These are phyloP conservation scores for Frieseomelitta varia DNA, from an alignment of 1,140 invertebrate genomes.

Conservation along the genomic window DNA sequence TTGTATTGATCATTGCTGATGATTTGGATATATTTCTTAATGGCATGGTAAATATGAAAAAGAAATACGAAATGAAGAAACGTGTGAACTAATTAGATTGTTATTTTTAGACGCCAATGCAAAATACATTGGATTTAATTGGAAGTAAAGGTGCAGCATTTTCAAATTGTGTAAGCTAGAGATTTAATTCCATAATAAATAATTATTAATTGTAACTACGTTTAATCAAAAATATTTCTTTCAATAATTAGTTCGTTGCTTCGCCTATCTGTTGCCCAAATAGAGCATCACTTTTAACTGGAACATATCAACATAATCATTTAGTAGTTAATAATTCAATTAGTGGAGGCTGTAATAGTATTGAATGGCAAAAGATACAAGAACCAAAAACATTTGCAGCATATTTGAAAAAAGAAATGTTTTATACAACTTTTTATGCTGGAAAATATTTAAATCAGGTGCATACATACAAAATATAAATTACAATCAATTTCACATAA, in stretches of 20 bases:
- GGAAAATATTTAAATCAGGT: conserved; percentile 94
- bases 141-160: conserved; percentile 86
- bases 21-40: conserved; percentile 92
- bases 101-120: conserved; percentile 86
- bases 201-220: not conserved
- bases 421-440: conserved; percentile 91
- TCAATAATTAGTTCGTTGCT: conserved; percentile 85
- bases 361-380: conserved; percentile 84
- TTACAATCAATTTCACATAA: not conserved
- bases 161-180: conserved; percentile 86
- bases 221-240: not conserved
- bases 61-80: no score
- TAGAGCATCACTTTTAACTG: conserved; percentile 92
- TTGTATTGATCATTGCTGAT: conserved; percentile 92
- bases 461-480: conserved; percentile 37
- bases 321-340: conserved; percentile 89
- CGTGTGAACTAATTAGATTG: conserved; percentile 54
- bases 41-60: conserved; percentile 84
- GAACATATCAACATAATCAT: conserved; percentile 93
- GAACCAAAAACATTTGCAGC: conserved; percentile 88
- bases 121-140: conserved; percentile 85
- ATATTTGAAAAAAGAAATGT: conserved; percentile 83
- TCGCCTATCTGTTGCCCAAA: conserved; percentile 95
- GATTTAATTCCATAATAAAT: conserved; percentile 1
- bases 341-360: conserved; percentile 88